Conservation (phyloP, 2,113 vertebrate genomes). For the Arvicanthis niloticus region DNA sequence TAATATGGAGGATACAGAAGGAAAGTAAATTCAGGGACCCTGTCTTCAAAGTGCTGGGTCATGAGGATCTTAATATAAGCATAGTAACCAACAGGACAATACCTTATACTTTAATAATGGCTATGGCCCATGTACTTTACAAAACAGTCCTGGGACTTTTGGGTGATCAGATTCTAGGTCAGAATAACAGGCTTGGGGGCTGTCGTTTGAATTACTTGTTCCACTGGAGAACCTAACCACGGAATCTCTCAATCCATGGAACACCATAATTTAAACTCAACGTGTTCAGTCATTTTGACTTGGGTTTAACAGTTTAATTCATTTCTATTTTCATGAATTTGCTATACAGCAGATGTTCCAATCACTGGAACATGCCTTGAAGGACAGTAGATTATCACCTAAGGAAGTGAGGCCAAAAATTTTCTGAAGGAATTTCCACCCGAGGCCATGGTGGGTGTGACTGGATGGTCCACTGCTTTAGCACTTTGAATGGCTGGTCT, state of each 20-base stretch:
- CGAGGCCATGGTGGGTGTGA: background rate
- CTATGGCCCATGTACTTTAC: background rate
- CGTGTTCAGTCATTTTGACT: background rate
- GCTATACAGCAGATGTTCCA: background rate
- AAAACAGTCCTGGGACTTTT: background rate
- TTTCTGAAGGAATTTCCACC: background rate
- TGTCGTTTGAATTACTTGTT: background rate
- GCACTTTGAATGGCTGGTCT: background rate
- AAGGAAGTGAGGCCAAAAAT: background rate
- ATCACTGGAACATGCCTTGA: background rate
- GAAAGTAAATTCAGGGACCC: background rate
- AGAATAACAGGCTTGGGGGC: background rate
- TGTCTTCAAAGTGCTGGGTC: background rate
- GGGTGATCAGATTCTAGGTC: background rate
- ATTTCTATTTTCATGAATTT: background rate
- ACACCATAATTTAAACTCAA: slow-evolving; percentile 27
- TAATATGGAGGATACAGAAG: background rate
- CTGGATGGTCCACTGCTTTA: background rate
- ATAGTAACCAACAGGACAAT: background rate
- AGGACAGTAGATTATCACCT: background rate
- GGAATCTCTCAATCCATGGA: background rate
- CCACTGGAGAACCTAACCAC: background rate
- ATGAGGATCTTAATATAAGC: background rate
- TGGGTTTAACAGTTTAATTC: background rate
- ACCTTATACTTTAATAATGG: background rate